Evolutionary conservation across 2,888 invertebrate species (phyloP).

Genomic region (Spicauda simplicius): DNA sequence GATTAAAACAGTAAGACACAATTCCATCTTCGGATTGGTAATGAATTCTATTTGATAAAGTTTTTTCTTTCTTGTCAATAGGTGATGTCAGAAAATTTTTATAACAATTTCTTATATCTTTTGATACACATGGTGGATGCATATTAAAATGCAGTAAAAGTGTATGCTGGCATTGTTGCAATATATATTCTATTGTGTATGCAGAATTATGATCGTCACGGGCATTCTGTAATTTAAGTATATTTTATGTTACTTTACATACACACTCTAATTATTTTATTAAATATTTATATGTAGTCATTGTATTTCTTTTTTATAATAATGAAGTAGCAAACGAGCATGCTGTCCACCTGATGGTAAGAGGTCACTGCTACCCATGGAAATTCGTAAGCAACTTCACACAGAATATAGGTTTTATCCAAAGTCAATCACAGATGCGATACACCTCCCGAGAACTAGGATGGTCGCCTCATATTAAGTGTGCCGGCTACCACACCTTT

Average conservation of each 20-base stretch:
- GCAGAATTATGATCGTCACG: slow-evolving; percentile 64
- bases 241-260: background rate
- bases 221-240: slow-evolving; percentile 68
- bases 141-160: slow-evolving; percentile 64
- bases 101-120: slow-evolving; percentile 64
- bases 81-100: slow-evolving; percentile 65
- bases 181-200: slow-evolving; percentile 54
- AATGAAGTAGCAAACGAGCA: no score
- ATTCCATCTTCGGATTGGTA: slow-evolving; percentile 65
- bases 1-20: slow-evolving; percentile 70
- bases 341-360: no score
- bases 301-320: no score
- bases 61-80: slow-evolving; percentile 66
- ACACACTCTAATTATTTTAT: no score
- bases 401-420: no score
- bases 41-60: slow-evolving; percentile 44
- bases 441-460: no score
- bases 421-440: no score
- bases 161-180: slow-evolving; percentile 68
- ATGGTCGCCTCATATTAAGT: no score
- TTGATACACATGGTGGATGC: slow-evolving; percentile 68
- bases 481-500: no score
- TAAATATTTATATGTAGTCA: no score
- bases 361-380: no score
- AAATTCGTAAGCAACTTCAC: no score